These are phyloP conservation scores for Cenopis cana DNA, from an alignment of 2,888 invertebrate species.

Conservation along the genomic window DNA sequence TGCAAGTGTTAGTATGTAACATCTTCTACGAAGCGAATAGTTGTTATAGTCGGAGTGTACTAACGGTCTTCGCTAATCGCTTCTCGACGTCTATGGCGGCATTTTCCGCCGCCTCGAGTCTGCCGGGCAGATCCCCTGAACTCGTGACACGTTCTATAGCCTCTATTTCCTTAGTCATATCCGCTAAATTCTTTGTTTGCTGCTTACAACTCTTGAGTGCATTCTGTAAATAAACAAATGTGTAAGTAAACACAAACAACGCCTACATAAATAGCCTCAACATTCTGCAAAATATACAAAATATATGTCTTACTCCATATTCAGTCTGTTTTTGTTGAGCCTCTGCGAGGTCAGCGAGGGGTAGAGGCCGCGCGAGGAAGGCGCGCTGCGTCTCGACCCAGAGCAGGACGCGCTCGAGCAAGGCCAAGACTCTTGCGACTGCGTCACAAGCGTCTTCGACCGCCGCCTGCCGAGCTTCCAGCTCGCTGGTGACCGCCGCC, in stretches of 20 bases:
- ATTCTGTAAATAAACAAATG: constrained; percentile 82
- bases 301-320: constrained; percentile 88
- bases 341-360: constrained; percentile 91
- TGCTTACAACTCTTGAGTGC: constrained; percentile 95
- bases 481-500: constrained; percentile 90
- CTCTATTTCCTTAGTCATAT: constrained; percentile 96
- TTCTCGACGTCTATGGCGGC: constrained; percentile 94
- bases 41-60: constrained; percentile 53
- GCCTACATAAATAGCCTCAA: not conserved
- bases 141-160: constrained; percentile 93
- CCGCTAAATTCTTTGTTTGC: constrained; percentile 93
- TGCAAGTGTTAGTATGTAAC: constrained; percentile 39
- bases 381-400: constrained; percentile 94
- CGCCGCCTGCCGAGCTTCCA: constrained; percentile 93
- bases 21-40: not conserved
- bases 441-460: constrained; percentile 95
- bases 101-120: constrained; percentile 94
- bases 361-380: constrained; percentile 92
- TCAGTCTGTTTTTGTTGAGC: constrained; percentile 94
- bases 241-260: not conserved
- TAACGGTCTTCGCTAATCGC: constrained; percentile 93
- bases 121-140: constrained; percentile 93
- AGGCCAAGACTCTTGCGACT: constrained; percentile 93
- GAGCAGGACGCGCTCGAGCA: constrained; percentile 91
- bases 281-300: not conserved